Percentiles rank a stretch among this genome's conserved stretches.
Conservation (phyloP, 2,113 vertebrate species). For the Otis tarda region DNA sequence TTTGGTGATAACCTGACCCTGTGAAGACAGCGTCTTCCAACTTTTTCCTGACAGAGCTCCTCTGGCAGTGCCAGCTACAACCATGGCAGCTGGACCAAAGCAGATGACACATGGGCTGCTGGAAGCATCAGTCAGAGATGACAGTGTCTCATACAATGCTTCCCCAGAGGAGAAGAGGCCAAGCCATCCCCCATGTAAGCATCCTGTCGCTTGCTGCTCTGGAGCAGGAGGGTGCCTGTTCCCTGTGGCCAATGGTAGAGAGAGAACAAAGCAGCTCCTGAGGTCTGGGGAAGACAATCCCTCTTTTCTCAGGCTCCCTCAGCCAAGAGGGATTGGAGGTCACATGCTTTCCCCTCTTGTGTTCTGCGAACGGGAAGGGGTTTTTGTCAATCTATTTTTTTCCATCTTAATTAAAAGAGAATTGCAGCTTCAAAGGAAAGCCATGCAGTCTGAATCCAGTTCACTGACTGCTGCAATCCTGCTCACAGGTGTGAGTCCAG, state of each 20-base stretch:
- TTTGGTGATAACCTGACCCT: background rate
- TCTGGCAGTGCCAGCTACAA: background rate
- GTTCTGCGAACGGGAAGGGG: background rate
- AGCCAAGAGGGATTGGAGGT: background rate
- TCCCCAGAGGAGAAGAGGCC: background rate
- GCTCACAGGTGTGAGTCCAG: background rate
- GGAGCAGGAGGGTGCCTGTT: background rate
- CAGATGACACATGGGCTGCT: fast-evolving
- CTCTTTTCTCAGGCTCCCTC: background rate
- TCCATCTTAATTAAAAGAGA: background rate
- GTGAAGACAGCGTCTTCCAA: background rate
- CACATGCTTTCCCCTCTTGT: background rate
- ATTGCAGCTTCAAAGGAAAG: background rate
- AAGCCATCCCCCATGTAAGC: background rate
- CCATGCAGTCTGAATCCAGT: background rate
- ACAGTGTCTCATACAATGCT: background rate
- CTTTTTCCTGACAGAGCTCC: background rate
- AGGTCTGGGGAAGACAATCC: background rate
- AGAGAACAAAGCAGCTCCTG: background rate
- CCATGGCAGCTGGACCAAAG: background rate
- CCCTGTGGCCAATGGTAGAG: background rate
- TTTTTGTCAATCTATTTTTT: background rate
- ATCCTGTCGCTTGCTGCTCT: background rate
- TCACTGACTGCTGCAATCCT: background rate
- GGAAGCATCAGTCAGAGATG: background rate